A percentile compares a stretch with the other conserved stretches of the same genome.
Conservation (phyloP, 2,113 vertebrate genomes). For the Centropus bengalensis region DNA sequence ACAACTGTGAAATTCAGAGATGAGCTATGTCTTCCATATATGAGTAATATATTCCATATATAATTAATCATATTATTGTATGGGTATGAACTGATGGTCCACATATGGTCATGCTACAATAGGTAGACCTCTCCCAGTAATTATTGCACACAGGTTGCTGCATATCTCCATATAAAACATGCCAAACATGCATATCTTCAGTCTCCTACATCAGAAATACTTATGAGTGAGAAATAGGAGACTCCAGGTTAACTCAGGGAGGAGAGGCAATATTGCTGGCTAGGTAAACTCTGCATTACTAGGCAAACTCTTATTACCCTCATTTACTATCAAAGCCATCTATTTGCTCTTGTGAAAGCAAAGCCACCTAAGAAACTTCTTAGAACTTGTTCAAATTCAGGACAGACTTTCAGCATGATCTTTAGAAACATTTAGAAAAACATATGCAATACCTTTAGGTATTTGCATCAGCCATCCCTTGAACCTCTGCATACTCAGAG, state of each 20-base stretch:
- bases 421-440: background rate
- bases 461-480: background rate
- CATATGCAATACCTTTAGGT: background rate
- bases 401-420: background rate
- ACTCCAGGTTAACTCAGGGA: background rate
- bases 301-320: background rate
- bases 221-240: background rate
- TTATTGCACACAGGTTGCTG: background rate
- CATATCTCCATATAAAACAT: background rate
- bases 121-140: background rate
- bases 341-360: background rate
- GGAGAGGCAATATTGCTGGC: background rate
- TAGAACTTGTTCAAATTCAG: background rate
- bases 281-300: background rate
- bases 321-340: background rate
- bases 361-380: background rate
- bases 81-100: background rate
- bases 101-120: background rate
- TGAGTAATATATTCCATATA: background rate
- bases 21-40: background rate
- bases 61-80: background rate
- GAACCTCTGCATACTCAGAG: background rate
- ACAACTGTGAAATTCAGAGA: background rate
- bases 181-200: rapidly evolving
- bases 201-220: background rate